Base-by-base conservation (phyloP, 2,888 invertebrate species). In the Sussaba pulchella region DNA sequence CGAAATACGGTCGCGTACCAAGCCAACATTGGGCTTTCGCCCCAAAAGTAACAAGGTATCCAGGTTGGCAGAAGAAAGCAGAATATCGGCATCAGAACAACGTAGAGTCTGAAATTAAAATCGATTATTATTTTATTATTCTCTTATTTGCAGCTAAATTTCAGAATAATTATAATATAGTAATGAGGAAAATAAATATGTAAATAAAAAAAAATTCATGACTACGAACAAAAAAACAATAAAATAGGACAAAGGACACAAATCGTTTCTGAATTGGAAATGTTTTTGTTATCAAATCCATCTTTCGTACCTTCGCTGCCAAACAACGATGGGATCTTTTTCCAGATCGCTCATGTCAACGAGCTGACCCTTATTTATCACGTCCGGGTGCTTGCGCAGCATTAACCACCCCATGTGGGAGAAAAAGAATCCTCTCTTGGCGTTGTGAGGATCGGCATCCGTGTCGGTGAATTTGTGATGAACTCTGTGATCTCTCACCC, bases 341-440 rank as follows among this genome's bases (percentile, higher is more conserved):
- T 95, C 95, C 59, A 99, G 93, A 91, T 99, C 99, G n/a, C 95
- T 95, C 95, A 98, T 95, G 90, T 98, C 98, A 8, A 99, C 94
- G 9, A 94, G 93, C 82, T 96, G 96, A 45, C 98, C 98, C 90
- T 97, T 98, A 43, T 92, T 94, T 84, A 95, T 95, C n/a, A 99
- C 98, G 81, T 97, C 97, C 47, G 96, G 96, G 91, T 98, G 98
- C 91, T 99, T 99, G 82, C 95, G 95, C 64, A 96, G 93, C 93
- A 98, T 94, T 84, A 99, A 93, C 99, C 99, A 99, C 19, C 99
- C 99, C 90, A 98, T 96, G 92, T 99, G 99, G 0, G 98, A 96
- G 93, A 98, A 99, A 94, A 99, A 98, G 93, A 99, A 98, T 0
- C 99, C 99, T 80, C 98, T 94, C 41, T 94, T 94, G 0, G 97